These are phyloP conservation scores for Scaeva pyrastri DNA, from an alignment of 2,888 invertebrate genomes.

Conservation along the genomic window DNA sequence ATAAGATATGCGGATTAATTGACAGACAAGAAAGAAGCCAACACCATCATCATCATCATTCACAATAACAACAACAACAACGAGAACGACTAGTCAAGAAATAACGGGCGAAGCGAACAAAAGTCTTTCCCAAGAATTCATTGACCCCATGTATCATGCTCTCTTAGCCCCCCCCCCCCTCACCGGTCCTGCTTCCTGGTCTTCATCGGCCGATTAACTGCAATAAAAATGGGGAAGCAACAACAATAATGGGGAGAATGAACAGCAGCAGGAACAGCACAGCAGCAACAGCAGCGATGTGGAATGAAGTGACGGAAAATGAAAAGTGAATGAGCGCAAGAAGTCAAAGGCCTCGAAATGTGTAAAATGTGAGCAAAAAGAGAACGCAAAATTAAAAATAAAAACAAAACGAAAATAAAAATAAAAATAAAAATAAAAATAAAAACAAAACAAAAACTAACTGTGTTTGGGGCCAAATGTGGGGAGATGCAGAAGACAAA, in stretches of 20 bases:
- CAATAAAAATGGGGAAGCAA: conserved; percentile 66
- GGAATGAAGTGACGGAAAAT: conserved; percentile 75
- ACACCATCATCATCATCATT: conserved; percentile 44
- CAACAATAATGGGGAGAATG: conserved; percentile 60
- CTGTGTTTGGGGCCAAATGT: conserved; percentile 47
- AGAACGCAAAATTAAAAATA: conserved; percentile 45
- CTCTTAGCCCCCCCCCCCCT: not conserved
- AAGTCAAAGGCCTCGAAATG: conserved; percentile 77
- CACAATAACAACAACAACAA: not conserved
- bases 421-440: conserved; percentile 15
- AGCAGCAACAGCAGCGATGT: conserved; percentile 59
- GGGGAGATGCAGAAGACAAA: conserved; percentile 30
- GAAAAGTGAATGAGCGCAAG: conserved; percentile 77
- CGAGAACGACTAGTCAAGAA: conserved; percentile 60
- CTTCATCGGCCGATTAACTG: conserved; percentile 70
- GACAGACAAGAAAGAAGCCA: conserved; percentile 75
- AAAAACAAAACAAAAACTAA: conserved; percentile 25
- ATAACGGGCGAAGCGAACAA: conserved; percentile 72
- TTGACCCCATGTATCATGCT: conserved; percentile 67
- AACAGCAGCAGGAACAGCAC: conserved; percentile 29
- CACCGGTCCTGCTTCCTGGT: not conserved
- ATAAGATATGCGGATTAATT: conserved; percentile 74
- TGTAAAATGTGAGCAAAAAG: conserved; percentile 66
- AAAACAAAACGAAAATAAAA: conserved; percentile 30
- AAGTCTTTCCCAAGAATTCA: conserved; percentile 75